Conservation (phyloP, 1,140 invertebrate genomes). For the Phymorhynchus buccinoides region DNA sequence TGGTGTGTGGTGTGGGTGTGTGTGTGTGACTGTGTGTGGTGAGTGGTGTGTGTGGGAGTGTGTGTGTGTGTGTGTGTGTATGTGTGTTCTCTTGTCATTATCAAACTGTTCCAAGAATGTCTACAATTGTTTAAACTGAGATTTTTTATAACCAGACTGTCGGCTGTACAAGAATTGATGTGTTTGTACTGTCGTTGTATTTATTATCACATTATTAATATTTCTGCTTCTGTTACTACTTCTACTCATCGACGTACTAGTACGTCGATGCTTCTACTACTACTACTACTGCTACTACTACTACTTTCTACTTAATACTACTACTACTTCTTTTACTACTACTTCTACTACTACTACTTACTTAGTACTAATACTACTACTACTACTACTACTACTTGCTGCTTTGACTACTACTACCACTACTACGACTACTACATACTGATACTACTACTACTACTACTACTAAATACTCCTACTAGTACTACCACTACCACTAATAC, state of each 20-base stretch:
- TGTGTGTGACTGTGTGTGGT: no score
- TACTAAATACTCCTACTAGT: constrained; percentile 24
- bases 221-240: constrained; percentile 12
- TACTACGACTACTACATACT: constrained; percentile 31
- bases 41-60: not conserved
- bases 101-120: no score
- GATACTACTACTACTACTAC: not conserved
- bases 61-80: not conserved
- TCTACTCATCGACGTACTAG: not conserved
- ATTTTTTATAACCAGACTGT: no score
- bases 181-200: no score
- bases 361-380: no score
- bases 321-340: constrained; percentile 35
- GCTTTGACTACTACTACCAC: constrained; percentile 38
- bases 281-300: constrained; percentile 4
- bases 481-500: not conserved
- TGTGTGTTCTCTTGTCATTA: no score
- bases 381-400: no score
- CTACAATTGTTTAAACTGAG: no score
- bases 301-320: constrained; percentile 33
- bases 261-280: no score
- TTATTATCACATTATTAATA: constrained; percentile 7
- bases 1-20: no score
- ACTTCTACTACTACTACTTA: constrained; percentile 38
- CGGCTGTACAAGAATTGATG: not conserved